Conservation (phyloP, 2,888 invertebrate species). For the Euclidia mi region DNA sequence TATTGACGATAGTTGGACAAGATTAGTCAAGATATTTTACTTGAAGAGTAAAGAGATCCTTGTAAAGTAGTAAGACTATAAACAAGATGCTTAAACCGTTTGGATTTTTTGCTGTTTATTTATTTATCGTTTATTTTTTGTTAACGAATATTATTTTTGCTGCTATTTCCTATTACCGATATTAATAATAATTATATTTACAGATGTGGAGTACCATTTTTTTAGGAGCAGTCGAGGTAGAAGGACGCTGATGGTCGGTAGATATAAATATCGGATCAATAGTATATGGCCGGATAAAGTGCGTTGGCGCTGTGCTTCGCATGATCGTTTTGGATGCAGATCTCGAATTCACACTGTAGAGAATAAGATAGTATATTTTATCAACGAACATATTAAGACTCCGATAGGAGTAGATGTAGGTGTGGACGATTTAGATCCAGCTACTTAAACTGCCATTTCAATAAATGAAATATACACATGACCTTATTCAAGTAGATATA, state of each 20-base stretch:
- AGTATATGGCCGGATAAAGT: constrained; percentile 42
- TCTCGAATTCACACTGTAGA: constrained; percentile 58
- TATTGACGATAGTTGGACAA: too few species aligned
- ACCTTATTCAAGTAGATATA: too few species aligned
- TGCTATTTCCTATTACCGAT: too few species aligned
- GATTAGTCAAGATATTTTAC: too few species aligned
- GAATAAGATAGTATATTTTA: constrained; percentile 41
- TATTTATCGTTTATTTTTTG: background rate
- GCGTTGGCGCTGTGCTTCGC: constrained; percentile 62
- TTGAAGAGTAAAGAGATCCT: too few species aligned
- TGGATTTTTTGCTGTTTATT: too few species aligned
- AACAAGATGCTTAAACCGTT: too few species aligned
- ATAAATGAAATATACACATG: too few species aligned
- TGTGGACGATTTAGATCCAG: background rate
- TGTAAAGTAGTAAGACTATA: too few species aligned
- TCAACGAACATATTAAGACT: constrained; percentile 36
- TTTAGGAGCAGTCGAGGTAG: constrained; percentile 47
- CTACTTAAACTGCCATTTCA: too few species aligned
- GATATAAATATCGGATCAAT: constrained; percentile 54
- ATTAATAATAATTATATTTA: constrained; percentile 4
- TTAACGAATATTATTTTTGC: too few species aligned
- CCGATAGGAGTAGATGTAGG: background rate
- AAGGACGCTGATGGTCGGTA: constrained; percentile 43
- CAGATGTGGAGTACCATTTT: constrained; percentile 36
- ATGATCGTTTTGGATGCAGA: constrained; percentile 56